Evolutionary conservation across 2,113 vertebrate species (phyloP).

Genomic region (Plectropomus leopardus): DNA sequence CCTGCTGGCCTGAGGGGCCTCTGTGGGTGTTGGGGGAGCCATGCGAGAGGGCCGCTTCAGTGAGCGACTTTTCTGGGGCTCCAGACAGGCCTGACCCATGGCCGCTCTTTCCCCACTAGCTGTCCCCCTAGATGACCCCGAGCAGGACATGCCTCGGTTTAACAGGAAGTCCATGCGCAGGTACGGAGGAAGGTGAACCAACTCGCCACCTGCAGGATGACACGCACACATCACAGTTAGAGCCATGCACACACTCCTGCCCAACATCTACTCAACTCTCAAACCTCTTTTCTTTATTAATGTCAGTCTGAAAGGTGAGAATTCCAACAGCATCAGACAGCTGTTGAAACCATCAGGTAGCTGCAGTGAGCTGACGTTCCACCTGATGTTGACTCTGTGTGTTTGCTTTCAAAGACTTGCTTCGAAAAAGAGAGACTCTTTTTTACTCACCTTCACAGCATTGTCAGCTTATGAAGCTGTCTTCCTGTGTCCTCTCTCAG

Average conservation of each 20-base stretch:
- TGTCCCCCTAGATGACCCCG: conserved; percentile 83
- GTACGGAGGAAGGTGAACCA: conserved; percentile 98
- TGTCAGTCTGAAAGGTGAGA: neutral
- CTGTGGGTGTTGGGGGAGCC: conserved; percentile 84
- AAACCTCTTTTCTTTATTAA: neutral
- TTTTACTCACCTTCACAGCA: neutral
- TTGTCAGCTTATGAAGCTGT: neutral
- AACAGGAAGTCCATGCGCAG: conserved; percentile 99
- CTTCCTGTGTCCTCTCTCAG: too few relatives aligned
- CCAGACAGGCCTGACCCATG: conserved; percentile 96
- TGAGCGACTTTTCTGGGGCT: conserved; percentile 98
- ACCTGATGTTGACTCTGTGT: neutral
- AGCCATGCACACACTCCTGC: neutral
- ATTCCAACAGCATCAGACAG: neutral
- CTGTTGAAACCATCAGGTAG: neutral
- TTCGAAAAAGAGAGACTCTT: neutral
- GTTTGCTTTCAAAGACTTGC: neutral
- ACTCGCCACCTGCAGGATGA: conserved; percentile 88
- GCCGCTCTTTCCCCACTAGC: conserved; percentile 90
- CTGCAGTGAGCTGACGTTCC: neutral
- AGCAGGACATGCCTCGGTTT: conserved; percentile 91
- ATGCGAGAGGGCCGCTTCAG: conserved; percentile 92
- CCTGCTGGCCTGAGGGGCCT: conserved; percentile 86
- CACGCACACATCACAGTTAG: conserved; percentile 19
- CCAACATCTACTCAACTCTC: neutral